phyloP scores from a whole-genome alignment of 2,797 vertebrate genomes.

The Sebastes hopkinsi region DNA sequence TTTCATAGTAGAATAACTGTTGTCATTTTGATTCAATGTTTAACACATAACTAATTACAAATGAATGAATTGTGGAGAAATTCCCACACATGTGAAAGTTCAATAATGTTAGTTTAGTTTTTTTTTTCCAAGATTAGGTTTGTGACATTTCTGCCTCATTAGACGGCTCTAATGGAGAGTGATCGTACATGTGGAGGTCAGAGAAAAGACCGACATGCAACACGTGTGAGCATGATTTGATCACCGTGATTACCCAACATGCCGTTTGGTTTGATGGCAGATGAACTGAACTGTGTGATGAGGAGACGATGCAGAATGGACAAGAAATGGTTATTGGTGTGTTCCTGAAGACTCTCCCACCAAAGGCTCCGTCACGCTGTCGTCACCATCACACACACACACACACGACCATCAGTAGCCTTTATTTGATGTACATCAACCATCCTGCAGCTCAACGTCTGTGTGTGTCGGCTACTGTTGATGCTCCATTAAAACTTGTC shows the following conservation, averaged over 20 bases:
- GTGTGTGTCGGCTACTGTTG: slow-evolving; percentile 10
- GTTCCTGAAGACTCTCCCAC: slow-evolving; percentile 5
- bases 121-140: background rate
- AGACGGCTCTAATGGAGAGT: slow-evolving; percentile 22
- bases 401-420: background rate
- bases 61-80: slow-evolving; percentile 34
- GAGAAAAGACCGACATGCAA: background rate
- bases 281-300: slow-evolving; percentile 45
- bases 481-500: slow-evolving; percentile 63
- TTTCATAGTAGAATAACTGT: slow-evolving; percentile 28
- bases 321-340: slow-evolving; percentile 18
- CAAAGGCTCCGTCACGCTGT: background rate
- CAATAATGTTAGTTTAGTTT: background rate
- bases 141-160: slow-evolving; percentile 22
- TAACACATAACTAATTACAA: slow-evolving; percentile 47
- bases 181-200: slow-evolving; percentile 5
- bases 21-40: slow-evolving; percentile 59
- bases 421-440: slow-evolving; percentile 18
- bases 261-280: slow-evolving; percentile 18
- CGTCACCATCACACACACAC: background rate
- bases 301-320: slow-evolving; percentile 16
- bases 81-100: slow-evolving; percentile 17
- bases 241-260: background rate
- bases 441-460: slow-evolving; percentile 25
- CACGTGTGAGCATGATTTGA: background rate